A percentile compares a stretch with the other conserved stretches of the same genome.
Conservation (phyloP, 1,140 invertebrate genomes). For the Venustaconcha ellipsiformis region DNA sequence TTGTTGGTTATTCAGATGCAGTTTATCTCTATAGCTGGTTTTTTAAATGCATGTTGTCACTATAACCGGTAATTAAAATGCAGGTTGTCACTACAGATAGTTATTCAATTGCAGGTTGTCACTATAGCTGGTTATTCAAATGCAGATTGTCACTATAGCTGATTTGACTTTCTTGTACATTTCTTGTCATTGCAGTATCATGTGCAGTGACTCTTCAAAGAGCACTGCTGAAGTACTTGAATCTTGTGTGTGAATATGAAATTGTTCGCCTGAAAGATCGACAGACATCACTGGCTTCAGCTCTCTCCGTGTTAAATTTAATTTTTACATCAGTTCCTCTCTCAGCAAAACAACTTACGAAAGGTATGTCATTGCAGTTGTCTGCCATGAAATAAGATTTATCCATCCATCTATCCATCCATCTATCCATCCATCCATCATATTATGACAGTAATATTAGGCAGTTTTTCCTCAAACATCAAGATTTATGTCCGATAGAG, state of each 20-base stretch:
- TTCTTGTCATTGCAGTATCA: constrained; percentile 21
- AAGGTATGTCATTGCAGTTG: too few relatives aligned
- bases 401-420: too few relatives aligned
- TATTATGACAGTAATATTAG: too few relatives aligned
- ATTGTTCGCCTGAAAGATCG: constrained; percentile 45
- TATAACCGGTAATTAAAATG: too few relatives aligned
- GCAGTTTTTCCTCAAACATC: too few relatives aligned
- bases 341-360: too few relatives aligned
- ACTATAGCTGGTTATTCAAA: background rate
- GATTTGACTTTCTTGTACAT: background rate
- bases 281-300: constrained; percentile 37
- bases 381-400: too few relatives aligned
- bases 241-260: constrained; percentile 46
- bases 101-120: background rate
- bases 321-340: constrained; percentile 20
- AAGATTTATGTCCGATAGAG: too few relatives aligned
- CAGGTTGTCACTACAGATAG: too few relatives aligned
- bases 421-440: too few relatives aligned
- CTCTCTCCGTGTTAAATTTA: constrained; percentile 42
- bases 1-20: background rate
- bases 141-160: background rate
- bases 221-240: constrained; percentile 41
- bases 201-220: constrained; percentile 23
- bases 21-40: too few relatives aligned
- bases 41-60: background rate